These are phyloP conservation scores for Trematomus loennbergii DNA, from an alignment of 2,113 vertebrate species.

Conservation along the genomic window DNA sequence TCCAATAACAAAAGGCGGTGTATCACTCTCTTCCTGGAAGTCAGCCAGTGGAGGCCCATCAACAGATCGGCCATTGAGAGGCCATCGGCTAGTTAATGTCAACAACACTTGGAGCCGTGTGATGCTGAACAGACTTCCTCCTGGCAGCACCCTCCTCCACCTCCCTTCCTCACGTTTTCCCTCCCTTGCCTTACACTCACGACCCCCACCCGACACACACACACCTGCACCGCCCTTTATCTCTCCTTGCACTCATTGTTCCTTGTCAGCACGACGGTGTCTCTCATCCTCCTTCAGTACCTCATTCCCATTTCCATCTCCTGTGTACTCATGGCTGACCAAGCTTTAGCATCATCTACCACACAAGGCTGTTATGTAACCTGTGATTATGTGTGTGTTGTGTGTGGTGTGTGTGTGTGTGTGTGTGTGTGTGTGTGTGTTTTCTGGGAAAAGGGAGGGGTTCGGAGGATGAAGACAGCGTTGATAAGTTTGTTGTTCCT, in stretches of 20 bases:
- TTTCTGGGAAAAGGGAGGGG: conserved; percentile 71
- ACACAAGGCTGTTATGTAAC: conserved; percentile 55
- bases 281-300: conserved; percentile 16
- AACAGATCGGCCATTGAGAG: conserved; percentile 46
- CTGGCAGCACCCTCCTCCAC: conserved; percentile 18
- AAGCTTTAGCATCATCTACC: conserved; percentile 29
- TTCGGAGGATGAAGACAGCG: conserved; percentile 65
- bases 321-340: conserved; percentile 14
- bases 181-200: conserved; percentile 1
- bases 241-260: conserved; percentile 22
- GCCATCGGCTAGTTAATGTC: conserved; percentile 64
- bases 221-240: conserved; percentile 32
- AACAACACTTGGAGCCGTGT: conserved; percentile 59
- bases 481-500: conserved; percentile 73
- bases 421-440: conserved; percentile 26
- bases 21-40: conserved; percentile 50
- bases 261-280: neutral
- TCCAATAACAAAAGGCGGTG: conserved; percentile 36
- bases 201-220: conserved; percentile 1
- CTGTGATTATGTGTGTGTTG: conserved; percentile 26
- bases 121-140: conserved; percentile 70
- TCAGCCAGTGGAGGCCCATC: conserved; percentile 38
- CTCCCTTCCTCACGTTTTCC: conserved; percentile 22
- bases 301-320: conserved; percentile 41
- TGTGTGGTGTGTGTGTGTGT: conserved; percentile 19